Evolutionary conservation across 1,140 invertebrate genomes (phyloP), one percentile per base, ranked within the genome.

Genomic region (Charaxes varanes): DNA sequence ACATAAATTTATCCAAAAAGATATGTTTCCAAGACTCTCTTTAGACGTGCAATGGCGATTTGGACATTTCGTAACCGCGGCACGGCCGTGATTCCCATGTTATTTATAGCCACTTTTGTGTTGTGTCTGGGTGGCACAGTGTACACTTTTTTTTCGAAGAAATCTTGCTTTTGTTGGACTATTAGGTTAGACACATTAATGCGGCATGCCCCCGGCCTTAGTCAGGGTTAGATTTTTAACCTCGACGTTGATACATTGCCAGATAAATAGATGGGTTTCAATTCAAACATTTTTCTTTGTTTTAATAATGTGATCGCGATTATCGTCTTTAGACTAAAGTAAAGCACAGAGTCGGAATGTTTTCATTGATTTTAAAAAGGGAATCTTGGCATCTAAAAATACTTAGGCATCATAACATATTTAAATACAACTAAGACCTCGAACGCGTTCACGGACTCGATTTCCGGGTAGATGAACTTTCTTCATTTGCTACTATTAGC

Each of bases 81-180:
- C 3, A 16, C 64, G 55, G 46, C 54, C 69, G 50, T 51, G 56
- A 69, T 48, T 58, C 51, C 57, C 35, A 32, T 37, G 46, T 42
- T 72, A 70, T 65, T 63, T 65, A 60, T 70, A 73, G 15, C 14
- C 27, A 41, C 11, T 21, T 28, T 37, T 41, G 28, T 54, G 51
- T 65, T 51, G 23, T 57, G 59, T 62, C 54, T 57, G 43, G 19
- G 34, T 18, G 28, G 34, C 17, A 28, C 30, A 19, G 23, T 31
- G 28, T 17, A 13, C 28, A 16, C 28, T n/a, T 10, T 31, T 38
- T 38, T 31, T 31, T 31, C 27, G 13, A 23, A 40, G 26, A 22
- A 40, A 38, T 33, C 14, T 24, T 11, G 14, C 14, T 27, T 19
- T 17, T 11, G 13, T 26, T n/a, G n/a, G n/a, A n/a, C 15, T 34